Evolutionary conservation across 2,113 vertebrate species (phyloP).

Genomic region (Hystrix brachyura): DNA sequence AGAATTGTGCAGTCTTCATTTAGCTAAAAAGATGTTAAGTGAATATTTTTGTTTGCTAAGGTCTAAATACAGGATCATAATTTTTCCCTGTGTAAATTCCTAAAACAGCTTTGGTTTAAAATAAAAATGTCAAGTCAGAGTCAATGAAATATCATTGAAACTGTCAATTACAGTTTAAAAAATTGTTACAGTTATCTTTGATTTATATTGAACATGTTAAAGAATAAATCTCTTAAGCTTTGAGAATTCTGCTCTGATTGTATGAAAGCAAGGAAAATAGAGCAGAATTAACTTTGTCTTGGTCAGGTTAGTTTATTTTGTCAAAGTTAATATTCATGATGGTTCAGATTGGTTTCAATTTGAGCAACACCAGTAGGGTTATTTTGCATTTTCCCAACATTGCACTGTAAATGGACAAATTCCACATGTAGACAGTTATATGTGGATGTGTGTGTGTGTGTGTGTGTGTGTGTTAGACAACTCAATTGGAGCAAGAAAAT

Average conservation of each 20-base stretch:
- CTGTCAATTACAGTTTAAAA: neutral
- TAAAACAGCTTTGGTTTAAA: neutral
- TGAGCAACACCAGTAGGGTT: neutral
- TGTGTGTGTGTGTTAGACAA: conserved; percentile 66
- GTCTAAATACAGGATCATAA: neutral
- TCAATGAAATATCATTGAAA: conserved; percentile 21
- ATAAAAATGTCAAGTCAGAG: neutral
- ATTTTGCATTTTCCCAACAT: conserved; percentile 20
- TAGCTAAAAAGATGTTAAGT: neutral
- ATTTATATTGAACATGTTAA: neutral
- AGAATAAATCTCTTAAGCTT: conserved; percentile 32
- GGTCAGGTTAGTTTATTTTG: conserved; percentile 22
- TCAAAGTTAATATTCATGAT: conserved; percentile 11
- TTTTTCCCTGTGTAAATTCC: neutral
- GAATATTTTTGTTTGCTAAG: neutral
- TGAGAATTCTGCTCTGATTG: conserved; percentile 18
- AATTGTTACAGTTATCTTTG: neutral
- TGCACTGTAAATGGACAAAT: neutral
- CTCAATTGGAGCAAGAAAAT: conserved; percentile 82
- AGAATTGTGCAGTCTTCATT: neutral
- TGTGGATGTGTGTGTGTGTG: neutral
- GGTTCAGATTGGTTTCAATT: neutral
- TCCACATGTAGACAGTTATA: neutral
- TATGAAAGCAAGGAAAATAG: neutral
- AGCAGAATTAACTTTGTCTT: conserved; percentile 15